phyloP scores from a whole-genome alignment of 2,797 vertebrate genomes.

The Mus spretus region DNA sequence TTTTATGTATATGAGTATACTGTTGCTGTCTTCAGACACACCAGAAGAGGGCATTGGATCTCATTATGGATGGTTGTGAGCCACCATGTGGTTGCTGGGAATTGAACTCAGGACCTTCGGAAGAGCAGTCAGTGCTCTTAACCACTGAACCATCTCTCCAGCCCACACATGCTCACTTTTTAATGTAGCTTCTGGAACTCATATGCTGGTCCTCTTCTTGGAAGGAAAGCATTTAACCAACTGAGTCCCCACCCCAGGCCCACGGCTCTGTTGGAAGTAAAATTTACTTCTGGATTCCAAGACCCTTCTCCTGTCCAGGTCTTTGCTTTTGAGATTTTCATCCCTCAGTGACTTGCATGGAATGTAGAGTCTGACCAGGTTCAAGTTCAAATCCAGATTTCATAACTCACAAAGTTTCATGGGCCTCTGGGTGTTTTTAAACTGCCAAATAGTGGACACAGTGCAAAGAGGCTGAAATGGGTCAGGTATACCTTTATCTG shows the following conservation, averaged over 20 bases:
- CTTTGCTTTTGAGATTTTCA: background rate
- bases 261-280: background rate
- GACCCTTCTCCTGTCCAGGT: background rate
- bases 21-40: no score
- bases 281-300: background rate
- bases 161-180: background rate
- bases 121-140: no score
- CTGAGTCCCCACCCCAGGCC: no score
- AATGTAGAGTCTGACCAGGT: background rate
- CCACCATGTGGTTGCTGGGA: no score
- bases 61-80: no score
- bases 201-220: background rate
- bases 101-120: no score
- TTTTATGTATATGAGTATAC: no score
- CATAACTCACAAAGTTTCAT: background rate
- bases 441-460: background rate
- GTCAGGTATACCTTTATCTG: background rate
- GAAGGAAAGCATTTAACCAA: background rate
- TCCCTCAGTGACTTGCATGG: background rate
- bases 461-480: background rate
- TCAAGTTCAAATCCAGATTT: constrained; percentile 29
- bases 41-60: no score
- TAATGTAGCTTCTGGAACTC: background rate
- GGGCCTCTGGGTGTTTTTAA: constrained; percentile 5
- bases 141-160: no score